Evolutionary conservation across 2,797 vertebrate genomes (phyloP).

Genomic region (Bufotes viridis): DNA sequence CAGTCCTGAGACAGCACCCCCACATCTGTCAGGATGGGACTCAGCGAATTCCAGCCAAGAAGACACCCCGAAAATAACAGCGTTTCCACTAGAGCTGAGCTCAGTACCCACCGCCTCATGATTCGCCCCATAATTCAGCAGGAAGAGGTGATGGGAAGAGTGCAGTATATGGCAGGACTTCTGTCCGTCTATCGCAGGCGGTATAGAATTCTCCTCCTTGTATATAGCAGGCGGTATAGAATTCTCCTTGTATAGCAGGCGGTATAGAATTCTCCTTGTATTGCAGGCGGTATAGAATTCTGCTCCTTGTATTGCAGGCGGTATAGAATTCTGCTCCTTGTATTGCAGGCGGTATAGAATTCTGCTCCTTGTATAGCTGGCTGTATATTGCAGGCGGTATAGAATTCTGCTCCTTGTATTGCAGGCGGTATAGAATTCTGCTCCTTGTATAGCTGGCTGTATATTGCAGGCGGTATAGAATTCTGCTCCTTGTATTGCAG

Average conservation of each 20-base stretch:
- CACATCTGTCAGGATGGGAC: slow-evolving; percentile 29
- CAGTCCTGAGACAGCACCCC: slow-evolving; percentile 32
- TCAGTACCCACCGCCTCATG: slow-evolving; percentile 16
- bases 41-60: slow-evolving; percentile 49
- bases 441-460: no score
- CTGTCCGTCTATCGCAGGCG: not conserved
- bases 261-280: no score
- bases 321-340: no score
- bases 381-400: not conserved
- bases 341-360: no score
- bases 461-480: no score
- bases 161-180: not conserved
- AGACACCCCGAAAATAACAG: slow-evolving; percentile 50
- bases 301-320: no score
- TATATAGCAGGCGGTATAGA: no score
- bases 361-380: no score
- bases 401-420: not conserved
- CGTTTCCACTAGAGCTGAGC: slow-evolving; percentile 43
- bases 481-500: no score
- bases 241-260: no score
- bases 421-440: not conserved
- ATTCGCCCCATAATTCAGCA: not conserved
- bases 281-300: no score
- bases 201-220: no score
- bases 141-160: not conserved